These are phyloP conservation scores for Baccha elongata DNA, from an alignment of 2,888 invertebrate species.

Conservation along the genomic window DNA sequence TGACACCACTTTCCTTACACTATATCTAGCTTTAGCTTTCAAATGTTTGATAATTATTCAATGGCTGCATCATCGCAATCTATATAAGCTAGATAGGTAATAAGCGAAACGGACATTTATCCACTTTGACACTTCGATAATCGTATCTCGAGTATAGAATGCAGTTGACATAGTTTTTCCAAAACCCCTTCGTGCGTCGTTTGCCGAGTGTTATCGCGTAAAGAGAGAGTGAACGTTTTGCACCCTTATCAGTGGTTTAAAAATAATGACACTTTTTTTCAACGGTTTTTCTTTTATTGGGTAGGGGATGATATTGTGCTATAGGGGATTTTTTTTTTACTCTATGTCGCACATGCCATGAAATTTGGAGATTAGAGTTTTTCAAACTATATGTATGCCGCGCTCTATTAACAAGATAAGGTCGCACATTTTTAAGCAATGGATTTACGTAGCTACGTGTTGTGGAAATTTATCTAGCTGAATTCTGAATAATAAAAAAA, in stretches of 20 bases:
- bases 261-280: conserved; percentile 46
- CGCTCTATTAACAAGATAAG: conserved; percentile 32
- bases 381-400: neutral
- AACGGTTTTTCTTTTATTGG: neutral
- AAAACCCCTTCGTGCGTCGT: neutral
- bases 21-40: conserved; percentile 20
- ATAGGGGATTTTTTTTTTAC: neutral
- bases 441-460: conserved; percentile 10
- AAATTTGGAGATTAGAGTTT: conserved; percentile 51
- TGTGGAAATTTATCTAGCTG: conserved; percentile 24
- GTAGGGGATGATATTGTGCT: neutral
- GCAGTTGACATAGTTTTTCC: conserved; percentile 33
- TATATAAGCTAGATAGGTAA: conserved; percentile 40
- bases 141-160: conserved; percentile 34
- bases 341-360: conserved; percentile 22
- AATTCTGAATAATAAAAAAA: too few species aligned
- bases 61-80: conserved; percentile 43
- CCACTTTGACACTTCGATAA: conserved; percentile 53
- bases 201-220: neutral
- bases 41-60: conserved; percentile 64
- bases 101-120: conserved; percentile 31
- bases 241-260: conserved; percentile 59
- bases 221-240: conserved; percentile 15
- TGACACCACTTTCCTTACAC: neutral
- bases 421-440: conserved; percentile 43